phyloP scores from a whole-genome alignment of 2,888 invertebrate genomes.

The Drosophila vallismaia region DNA sequence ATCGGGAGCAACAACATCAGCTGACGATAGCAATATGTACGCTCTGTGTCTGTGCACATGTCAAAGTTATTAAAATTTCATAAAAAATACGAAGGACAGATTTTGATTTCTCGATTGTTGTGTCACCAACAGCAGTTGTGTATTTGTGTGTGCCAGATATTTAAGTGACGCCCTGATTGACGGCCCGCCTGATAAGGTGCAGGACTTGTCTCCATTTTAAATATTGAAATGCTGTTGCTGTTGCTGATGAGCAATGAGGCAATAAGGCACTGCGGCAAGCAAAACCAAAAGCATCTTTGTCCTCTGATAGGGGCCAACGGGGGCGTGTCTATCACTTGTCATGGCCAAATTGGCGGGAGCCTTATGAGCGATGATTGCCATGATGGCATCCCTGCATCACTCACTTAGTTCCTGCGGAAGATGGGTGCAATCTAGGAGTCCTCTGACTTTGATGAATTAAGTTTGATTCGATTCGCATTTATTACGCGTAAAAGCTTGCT shows the following conservation, averaged over 20 bases:
- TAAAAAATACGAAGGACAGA: conserved; percentile 53
- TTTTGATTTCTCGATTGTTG: conserved; percentile 70
- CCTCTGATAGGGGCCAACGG: conserved; percentile 56
- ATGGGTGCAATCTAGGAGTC: conserved; percentile 34
- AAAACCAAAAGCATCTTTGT: conserved; percentile 35
- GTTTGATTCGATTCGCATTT: conserved; percentile 57
- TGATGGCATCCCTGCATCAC: conserved; percentile 64
- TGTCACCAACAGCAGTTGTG: conserved; percentile 63
- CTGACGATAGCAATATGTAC: conserved; percentile 57
- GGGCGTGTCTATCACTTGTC: conserved; percentile 74
- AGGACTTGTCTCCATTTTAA: conserved; percentile 48
- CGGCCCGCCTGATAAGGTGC: conserved; percentile 46
- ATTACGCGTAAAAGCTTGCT: conserved; percentile 31
- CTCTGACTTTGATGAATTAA: conserved; percentile 72
- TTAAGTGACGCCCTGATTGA: conserved; percentile 43
- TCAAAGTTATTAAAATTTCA: conserved; percentile 76
- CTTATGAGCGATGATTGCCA: conserved; percentile 74
- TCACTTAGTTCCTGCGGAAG: conserved; percentile 26
- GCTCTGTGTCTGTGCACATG: conserved; percentile 40
- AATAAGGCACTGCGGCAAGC: conserved; percentile 34
- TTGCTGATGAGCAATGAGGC: conserved; percentile 36
- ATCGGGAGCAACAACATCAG: conserved; percentile 24
- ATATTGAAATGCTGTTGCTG: conserved; percentile 49
- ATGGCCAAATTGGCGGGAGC: conserved; percentile 68
- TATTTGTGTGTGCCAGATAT: conserved; percentile 12